Conservation (phyloP, 2,888 invertebrate species). For the Nasonovia ribisnigri region DNA sequence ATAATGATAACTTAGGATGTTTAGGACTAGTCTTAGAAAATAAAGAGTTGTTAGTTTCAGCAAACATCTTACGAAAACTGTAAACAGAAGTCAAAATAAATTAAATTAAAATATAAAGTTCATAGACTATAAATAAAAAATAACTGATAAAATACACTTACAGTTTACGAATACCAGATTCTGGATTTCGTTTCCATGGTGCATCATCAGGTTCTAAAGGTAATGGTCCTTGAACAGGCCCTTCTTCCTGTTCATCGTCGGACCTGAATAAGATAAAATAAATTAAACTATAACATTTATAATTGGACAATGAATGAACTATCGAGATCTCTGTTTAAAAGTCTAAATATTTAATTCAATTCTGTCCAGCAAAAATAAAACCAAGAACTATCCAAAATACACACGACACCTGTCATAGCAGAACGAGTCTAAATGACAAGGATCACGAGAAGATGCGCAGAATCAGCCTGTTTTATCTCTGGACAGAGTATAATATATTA, state of each 20-base stretch:
- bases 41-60: conserved; percentile 75
- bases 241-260: conserved; percentile 77
- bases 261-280: conserved; percentile 56
- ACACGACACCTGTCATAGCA: no score
- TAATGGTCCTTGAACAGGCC: conserved; percentile 95
- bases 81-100: conserved; percentile 68
- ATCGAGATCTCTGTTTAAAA: background rate
- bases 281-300: background rate
- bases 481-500: background rate
- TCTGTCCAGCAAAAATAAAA: background rate
- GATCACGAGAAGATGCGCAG: no score
- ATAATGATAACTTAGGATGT: conserved; percentile 83
- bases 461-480: background rate
- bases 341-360: background rate
- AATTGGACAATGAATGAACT: background rate
- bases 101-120: conserved; percentile 40
- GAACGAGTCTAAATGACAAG: no score
- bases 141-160: conserved; percentile 73
- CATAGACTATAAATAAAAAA: background rate
- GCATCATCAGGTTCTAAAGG: conserved; percentile 98
- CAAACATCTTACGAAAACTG: conserved; percentile 92
- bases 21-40: conserved; percentile 80
- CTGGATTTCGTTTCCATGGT: conserved; percentile 83
- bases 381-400: background rate
- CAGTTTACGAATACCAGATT: conserved; percentile 91